A percentile compares a stretch with the other conserved stretches of the same genome.
Evolutionary conservation across 2,888 invertebrate genomes (phyloP).

Genomic region (Orthonevra nobilis): DNA sequence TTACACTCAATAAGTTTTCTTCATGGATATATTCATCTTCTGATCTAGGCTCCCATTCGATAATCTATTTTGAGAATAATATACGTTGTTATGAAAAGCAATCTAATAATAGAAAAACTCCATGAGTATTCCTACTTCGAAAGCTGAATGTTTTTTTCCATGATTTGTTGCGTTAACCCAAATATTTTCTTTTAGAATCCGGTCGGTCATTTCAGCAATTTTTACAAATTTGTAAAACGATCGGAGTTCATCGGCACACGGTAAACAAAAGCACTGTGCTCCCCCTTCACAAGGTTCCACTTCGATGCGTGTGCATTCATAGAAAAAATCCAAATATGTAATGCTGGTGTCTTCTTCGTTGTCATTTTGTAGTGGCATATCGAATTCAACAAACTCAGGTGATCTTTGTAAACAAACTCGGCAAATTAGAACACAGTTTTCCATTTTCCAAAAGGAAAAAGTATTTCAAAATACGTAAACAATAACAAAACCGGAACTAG

Average conservation of each 20-base stretch:
- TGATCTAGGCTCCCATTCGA: constrained; percentile 1
- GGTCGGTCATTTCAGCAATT: constrained; percentile 44
- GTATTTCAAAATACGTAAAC: constrained; percentile 13
- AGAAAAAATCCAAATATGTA: constrained; percentile 49
- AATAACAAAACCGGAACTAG: constrained; percentile 22
- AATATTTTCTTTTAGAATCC: background rate
- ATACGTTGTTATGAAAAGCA: constrained; percentile 24
- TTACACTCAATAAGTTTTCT: background rate
- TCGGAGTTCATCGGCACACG: constrained; percentile 39
- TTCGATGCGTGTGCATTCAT: constrained; percentile 58
- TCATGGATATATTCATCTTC: background rate
- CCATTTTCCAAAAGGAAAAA: constrained; percentile 22
- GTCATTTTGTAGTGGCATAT: constrained; percentile 44
- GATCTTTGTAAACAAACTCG: constrained; percentile 49
- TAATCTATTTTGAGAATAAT: constrained; percentile 36
- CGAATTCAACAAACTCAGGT: constrained; percentile 29
- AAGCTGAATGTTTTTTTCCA: background rate
- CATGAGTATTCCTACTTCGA: constrained; percentile 16
- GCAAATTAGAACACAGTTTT: constrained; percentile 24
- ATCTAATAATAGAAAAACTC: constrained; percentile 37
- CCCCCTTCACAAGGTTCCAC: constrained; percentile 44
- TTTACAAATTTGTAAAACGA: constrained; percentile 41
- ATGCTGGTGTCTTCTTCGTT: constrained; percentile 38
- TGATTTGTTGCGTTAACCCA: background rate
- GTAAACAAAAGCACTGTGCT: constrained; percentile 50